Conservation (phyloP, 2,888 invertebrate genomes). For the Micoletzkya japonica region DNA sequence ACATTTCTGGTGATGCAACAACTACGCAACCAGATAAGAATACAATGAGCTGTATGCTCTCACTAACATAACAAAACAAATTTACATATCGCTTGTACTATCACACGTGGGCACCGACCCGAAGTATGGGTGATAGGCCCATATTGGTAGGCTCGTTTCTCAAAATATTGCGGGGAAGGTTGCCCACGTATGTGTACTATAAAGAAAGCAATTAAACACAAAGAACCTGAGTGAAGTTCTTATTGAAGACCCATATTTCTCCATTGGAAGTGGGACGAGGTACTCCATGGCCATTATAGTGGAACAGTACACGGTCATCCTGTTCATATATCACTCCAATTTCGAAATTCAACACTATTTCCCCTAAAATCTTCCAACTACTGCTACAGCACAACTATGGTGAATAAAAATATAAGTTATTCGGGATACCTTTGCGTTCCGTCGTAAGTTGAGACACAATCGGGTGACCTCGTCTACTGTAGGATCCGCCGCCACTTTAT, state of each 20-base stretch:
- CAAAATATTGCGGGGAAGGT: no score
- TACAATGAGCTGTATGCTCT: no score
- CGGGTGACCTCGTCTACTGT: conserved; percentile 97
- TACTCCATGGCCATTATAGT: conserved; percentile 99
- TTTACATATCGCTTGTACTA: no score
- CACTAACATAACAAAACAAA: no score
- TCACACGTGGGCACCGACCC: no score
- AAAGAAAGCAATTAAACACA: no score
- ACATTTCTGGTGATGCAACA: no score
- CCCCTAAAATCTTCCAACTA: neutral
- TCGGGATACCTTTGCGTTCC: conserved; percentile 85
- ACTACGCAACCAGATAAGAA: no score
- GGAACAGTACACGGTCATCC: conserved; percentile 85
- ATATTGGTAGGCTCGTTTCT: no score
- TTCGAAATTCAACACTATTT: neutral
- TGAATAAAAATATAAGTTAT: neutral
- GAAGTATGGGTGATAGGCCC: no score
- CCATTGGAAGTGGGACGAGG: conserved; percentile 96
- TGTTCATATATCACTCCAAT: neutral
- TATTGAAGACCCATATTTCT: conserved; percentile 84
- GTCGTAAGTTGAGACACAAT: conserved; percentile 85
- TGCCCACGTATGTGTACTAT: no score
- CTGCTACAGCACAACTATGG: neutral
- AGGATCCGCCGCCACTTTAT: conserved; percentile 94
- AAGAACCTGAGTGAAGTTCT: conserved; percentile 80